Evolutionary conservation across 2,888 invertebrate species (phyloP).

Genomic region (Drosophila buzzatii): DNA sequence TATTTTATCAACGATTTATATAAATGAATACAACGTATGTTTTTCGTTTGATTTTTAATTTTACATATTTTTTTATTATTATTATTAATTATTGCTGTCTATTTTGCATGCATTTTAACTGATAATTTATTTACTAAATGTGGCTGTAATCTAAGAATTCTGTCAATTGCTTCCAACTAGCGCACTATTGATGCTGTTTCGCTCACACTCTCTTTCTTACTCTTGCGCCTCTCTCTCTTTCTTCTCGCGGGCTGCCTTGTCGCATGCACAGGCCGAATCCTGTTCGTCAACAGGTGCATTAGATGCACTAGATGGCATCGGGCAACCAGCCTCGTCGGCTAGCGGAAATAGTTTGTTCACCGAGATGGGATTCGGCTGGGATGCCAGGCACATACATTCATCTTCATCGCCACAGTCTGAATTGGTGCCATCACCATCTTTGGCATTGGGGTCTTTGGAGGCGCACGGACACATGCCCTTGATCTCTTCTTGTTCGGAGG

Average conservation of each 20-base stretch:
- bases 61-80: not conserved
- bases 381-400: not conserved
- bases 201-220: not conserved
- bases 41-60: too few relatives aligned
- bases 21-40: too few relatives aligned
- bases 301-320: not conserved
- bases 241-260: not conserved
- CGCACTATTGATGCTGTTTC: not conserved
- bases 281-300: not conserved
- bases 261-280: constrained; percentile 7
- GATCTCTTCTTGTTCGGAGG: constrained; percentile 2
- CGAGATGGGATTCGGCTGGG: not conserved
- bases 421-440: not conserved
- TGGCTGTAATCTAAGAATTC: not conserved
- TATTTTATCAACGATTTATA: too few relatives aligned
- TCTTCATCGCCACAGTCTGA: not conserved
- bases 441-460: not conserved
- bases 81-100: too few relatives aligned
- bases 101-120: constrained; percentile 1
- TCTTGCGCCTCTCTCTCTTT: too few relatives aligned
- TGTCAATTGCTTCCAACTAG: not conserved
- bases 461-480: not conserved
- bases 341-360: constrained; percentile 21
- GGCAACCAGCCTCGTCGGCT: not conserved
- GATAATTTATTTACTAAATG: constrained; percentile 9